These are phyloP conservation scores for Drosophila melanocephala DNA, from an alignment of 2,888 invertebrate species.

Conservation along the genomic window DNA sequence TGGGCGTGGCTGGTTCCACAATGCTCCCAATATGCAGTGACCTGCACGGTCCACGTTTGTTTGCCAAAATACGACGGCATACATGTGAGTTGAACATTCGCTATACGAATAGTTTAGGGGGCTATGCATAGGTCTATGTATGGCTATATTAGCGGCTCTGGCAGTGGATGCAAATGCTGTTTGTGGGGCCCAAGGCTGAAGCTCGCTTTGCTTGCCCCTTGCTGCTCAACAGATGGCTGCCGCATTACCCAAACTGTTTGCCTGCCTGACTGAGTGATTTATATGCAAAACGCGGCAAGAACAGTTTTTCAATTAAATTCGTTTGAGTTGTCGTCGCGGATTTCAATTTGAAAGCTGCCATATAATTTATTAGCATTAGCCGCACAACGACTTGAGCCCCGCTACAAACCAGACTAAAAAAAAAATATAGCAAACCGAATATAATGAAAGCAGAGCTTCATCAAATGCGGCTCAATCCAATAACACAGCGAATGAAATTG, in stretches of 20 bases:
- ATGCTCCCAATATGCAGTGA: constrained; percentile 75
- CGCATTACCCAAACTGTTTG: constrained; percentile 3
- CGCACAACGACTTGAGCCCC: constrained; percentile 69
- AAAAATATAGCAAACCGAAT: constrained; percentile 38
- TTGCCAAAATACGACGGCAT: constrained; percentile 65
- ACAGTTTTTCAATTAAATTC: constrained; percentile 80
- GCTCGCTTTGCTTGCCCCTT: constrained; percentile 19
- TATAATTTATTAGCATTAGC: constrained; percentile 79
- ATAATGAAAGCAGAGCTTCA: constrained; percentile 62
- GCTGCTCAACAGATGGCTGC: constrained; percentile 13
- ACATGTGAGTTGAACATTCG: constrained; percentile 51
- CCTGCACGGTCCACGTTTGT: constrained; percentile 76
- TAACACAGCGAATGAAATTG: constrained; percentile 67
- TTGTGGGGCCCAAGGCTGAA: constrained; percentile 53
- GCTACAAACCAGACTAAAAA: constrained; percentile 18
- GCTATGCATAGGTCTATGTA: constrained; percentile 25
- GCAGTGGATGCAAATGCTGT: constrained; percentile 56
- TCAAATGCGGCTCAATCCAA: constrained; percentile 77
- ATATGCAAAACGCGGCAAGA: constrained; percentile 77
- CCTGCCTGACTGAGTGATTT: constrained; percentile 59
- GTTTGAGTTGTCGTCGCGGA: constrained; percentile 77
- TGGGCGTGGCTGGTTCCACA: constrained; percentile 34
- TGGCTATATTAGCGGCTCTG: constrained; percentile 19
- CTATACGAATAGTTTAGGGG: constrained; percentile 49
- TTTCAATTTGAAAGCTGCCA: constrained; percentile 78